These are phyloP conservation scores for Bovichtus variegatus DNA, from an alignment of 2,797 vertebrate species.

Conservation along the genomic window DNA sequence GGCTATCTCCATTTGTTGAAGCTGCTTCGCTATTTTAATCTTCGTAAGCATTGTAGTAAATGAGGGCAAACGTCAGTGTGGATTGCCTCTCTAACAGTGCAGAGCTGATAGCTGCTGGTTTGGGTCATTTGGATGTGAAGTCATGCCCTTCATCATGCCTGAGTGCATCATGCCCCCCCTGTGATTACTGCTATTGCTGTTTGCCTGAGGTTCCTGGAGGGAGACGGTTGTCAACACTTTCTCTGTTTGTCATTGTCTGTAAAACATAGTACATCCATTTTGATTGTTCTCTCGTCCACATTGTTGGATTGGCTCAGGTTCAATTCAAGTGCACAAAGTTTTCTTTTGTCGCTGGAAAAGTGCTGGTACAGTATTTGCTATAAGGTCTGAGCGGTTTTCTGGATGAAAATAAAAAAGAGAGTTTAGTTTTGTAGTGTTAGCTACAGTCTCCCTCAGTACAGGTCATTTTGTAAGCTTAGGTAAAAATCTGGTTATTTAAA, in stretches of 20 bases:
- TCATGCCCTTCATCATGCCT: conserved; percentile 76
- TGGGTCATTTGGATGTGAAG: conserved; percentile 79
- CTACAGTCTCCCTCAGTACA: neutral
- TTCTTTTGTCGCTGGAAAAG: conserved; percentile 43
- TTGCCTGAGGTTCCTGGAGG: conserved; percentile 50
- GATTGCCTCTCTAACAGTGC: conserved; percentile 68
- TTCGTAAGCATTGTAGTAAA: conserved; percentile 71
- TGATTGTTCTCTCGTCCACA: conserved; percentile 25
- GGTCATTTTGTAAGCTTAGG: neutral
- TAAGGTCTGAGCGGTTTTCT: conserved; percentile 24
- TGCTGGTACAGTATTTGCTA: conserved; percentile 41
- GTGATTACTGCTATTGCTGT: conserved; percentile 73
- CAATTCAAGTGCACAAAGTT: conserved; percentile 41
- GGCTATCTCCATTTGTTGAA: conserved; percentile 67
- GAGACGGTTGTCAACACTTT: conserved; percentile 65
- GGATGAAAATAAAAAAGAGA: neutral
- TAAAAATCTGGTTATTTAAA: neutral
- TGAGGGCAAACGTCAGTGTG: conserved; percentile 75
- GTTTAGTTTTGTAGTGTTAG: neutral
- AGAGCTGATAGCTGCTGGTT: conserved; percentile 70
- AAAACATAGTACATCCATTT: conserved; percentile 37
- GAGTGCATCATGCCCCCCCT: conserved; percentile 67
- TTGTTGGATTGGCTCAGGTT: conserved; percentile 46
- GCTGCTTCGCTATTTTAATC: conserved; percentile 74
- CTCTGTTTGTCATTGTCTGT: conserved; percentile 59